Base-by-base conservation (phyloP, 2,113 vertebrate genomes). In the Marmota monax region DNA sequence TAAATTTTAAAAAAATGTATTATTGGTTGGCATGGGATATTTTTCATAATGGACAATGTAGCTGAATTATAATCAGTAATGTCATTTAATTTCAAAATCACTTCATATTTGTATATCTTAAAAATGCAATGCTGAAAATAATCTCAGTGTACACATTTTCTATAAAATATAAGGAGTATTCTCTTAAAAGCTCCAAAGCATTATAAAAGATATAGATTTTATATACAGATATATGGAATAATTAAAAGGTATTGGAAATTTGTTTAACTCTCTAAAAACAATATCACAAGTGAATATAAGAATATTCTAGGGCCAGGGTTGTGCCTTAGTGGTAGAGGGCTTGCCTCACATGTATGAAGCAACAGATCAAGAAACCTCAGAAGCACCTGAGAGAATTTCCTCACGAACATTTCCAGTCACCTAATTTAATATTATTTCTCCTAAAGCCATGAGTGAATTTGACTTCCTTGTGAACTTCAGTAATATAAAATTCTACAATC, bases 1-100 rank as follows among this genome's bases (percentile, higher is more conserved):
- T 84, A 97, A 96, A 95, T 84, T 51, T 96, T 77, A 98, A 96
- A 94, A 97, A 58, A 39, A 39, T 1, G 48, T 58, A 88, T 53
- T 96, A 97, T 97, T 96, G 73, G 96, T 92, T 92, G 80, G 13
- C 1, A 14, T 86, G 88, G 94, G 65, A 58, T 3, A 48, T 92
- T 74, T 92, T 90, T 96, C 67, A 29, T 3, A 11, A 39, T 73
- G 88, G 88, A 87, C 7, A 98, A 96, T 86, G 58, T 93, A 97
- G 20, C 10, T 96, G 92, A 95, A 51, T 61, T 97, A 72, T 92
- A 97, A 97, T 98, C 58, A 4, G 95, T 90, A 97, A 7, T 39
- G 77, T 7, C 5, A 82, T 90, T 93, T 96, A 90, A 88, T 96
- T 96, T 83, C 4, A 94, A 96, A 98, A 95, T 48, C 51, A 74